A percentile compares a stretch with the other conserved stretches of the same genome.
These are phyloP conservation scores for Cheirogaleus major DNA, from an alignment of 2,797 vertebrate genomes.

Conservation along the genomic window DNA sequence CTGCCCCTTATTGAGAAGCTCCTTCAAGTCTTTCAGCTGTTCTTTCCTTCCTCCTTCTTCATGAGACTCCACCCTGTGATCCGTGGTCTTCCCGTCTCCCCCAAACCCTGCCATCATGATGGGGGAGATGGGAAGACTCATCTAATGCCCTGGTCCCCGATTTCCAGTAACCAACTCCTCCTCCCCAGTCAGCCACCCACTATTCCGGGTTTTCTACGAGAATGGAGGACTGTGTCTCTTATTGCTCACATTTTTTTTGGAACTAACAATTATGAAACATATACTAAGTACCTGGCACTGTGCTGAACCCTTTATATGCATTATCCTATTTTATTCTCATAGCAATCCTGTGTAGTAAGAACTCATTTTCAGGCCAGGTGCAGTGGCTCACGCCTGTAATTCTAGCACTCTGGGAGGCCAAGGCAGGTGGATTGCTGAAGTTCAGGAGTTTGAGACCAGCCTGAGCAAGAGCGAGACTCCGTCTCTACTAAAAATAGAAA, in stretches of 20 bases:
- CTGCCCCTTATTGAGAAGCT: neutral
- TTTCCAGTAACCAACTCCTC: neutral
- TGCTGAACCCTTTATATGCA: too few relatives aligned
- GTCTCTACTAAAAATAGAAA: too few relatives aligned
- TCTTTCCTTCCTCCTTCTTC: neutral
- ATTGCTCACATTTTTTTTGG: neutral
- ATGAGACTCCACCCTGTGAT: neutral
- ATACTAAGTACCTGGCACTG: neutral
- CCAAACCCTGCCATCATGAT: neutral
- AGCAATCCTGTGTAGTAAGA: neutral
- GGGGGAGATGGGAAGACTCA: too few relatives aligned
- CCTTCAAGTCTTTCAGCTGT: neutral
- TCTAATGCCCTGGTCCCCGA: neutral
- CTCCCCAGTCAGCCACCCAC: neutral
- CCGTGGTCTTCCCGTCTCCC: neutral
- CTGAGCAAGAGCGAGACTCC: too few relatives aligned
- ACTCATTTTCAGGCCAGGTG: neutral
- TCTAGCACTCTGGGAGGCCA: too few relatives aligned
- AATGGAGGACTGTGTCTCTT: neutral
- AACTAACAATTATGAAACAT: neutral
- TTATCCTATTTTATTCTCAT: neutral
- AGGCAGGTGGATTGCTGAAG: too few relatives aligned
- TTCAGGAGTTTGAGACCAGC: too few relatives aligned
- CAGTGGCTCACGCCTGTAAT: too few relatives aligned
- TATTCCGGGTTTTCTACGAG: neutral